phyloP scores from a whole-genome alignment of 1,140 invertebrate species.

The Augochlora pura region DNA sequence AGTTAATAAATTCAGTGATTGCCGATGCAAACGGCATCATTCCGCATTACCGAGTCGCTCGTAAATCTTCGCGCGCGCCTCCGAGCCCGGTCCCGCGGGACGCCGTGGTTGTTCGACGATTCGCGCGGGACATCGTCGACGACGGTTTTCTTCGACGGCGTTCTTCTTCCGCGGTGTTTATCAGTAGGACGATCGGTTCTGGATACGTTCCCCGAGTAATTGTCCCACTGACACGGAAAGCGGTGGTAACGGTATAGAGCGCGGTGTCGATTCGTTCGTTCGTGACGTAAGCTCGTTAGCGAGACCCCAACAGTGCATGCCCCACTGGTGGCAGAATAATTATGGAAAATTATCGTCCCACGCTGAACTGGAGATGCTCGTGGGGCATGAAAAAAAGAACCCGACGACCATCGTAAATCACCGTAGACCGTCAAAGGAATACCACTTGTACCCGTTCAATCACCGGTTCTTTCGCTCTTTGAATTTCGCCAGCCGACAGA shows the following conservation, averaged over 20 bases:
- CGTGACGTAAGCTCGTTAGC: conserved; percentile 51
- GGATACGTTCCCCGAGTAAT: conserved; percentile 35
- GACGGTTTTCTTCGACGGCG: background rate
- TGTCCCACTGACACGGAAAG: conserved; percentile 52
- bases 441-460: background rate
- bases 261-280: conserved; percentile 46
- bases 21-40: conserved; percentile 30
- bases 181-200: conserved; percentile 8
- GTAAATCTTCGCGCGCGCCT: conserved; percentile 2
- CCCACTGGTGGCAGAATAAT: conserved; percentile 51
- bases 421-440: conserved; percentile 36
- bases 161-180: background rate
- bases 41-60: conserved; percentile 28
- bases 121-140: background rate
- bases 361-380: conserved; percentile 45
- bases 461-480: background rate
- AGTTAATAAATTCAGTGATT: conserved; percentile 66
- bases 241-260: conserved; percentile 40
- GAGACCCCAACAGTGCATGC: conserved; percentile 37
- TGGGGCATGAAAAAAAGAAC: conserved; percentile 35
- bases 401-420: conserved; percentile 28
- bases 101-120: background rate
- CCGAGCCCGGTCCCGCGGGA: background rate
- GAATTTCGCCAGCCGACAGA: background rate
- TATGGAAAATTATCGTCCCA: conserved; percentile 54